phyloP scores from a whole-genome alignment of 2,797 vertebrate species.

The Serranus cabrilla region DNA sequence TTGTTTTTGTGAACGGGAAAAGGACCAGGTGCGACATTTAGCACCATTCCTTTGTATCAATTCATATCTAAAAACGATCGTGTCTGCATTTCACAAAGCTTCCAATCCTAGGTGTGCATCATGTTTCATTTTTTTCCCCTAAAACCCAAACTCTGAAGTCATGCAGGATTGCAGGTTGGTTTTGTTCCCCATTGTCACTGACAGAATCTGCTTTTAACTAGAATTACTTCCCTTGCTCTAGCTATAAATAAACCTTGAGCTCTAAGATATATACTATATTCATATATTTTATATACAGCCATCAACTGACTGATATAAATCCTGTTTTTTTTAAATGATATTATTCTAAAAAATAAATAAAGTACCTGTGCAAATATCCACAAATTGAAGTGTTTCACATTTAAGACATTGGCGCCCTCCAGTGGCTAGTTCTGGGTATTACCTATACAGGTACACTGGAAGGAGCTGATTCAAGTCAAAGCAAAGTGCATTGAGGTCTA shows the following conservation, averaged over 20 bases:
- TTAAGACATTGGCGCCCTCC: constrained; percentile 89
- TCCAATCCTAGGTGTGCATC: constrained; percentile 72
- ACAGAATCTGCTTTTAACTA: constrained; percentile 87
- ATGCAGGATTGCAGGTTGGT: constrained; percentile 87
- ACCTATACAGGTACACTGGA: constrained; percentile 85
- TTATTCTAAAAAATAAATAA: constrained; percentile 92
- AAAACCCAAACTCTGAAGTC: constrained; percentile 82
- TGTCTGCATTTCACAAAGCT: constrained; percentile 72
- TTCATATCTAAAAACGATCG: constrained; percentile 55
- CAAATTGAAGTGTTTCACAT: constrained; percentile 91
- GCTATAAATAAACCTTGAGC: constrained; percentile 91
- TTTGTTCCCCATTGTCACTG: constrained; percentile 85
- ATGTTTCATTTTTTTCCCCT: constrained; percentile 62
- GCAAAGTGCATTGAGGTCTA: constrained; percentile 89
- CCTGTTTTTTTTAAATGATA: constrained; percentile 84
- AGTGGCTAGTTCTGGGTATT: constrained; percentile 83
- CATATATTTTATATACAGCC: constrained; percentile 89
- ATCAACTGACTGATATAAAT: constrained; percentile 88
- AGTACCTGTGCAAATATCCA: constrained; percentile 92
- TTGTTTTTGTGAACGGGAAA: constrained; percentile 57
- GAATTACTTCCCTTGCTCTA: constrained; percentile 87
- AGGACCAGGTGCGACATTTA: constrained; percentile 44
- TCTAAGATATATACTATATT: constrained; percentile 92
- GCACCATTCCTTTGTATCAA: constrained; percentile 59
- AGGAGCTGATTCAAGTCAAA: constrained; percentile 90